Evolutionary conservation across 92 coral and sea anemone species (phyloP).

Genomic region (Plumapathes pennacea): DNA sequence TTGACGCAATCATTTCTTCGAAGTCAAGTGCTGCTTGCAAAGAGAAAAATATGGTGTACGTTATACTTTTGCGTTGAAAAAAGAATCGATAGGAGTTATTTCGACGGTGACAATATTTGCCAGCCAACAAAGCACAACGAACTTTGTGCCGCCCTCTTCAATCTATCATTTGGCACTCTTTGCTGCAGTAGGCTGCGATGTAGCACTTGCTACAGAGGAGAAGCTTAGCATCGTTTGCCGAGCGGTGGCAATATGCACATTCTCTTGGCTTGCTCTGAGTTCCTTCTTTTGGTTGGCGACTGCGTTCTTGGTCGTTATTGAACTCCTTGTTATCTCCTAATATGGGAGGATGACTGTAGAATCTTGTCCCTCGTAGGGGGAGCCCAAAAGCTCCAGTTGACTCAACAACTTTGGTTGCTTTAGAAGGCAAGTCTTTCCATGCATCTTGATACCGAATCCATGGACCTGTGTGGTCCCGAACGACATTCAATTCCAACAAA

Average conservation of each 20-base stretch:
- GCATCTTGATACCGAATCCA: conserved; percentile 17
- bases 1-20: too few species aligned
- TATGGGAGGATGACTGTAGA: conserved; percentile 38
- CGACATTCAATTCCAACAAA: conserved; percentile 41
- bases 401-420: too few species aligned
- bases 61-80: too few species aligned
- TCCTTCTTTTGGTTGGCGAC: conserved; percentile 42
- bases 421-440: neutral
- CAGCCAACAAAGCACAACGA: too few species aligned
- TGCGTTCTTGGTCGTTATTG: conserved; percentile 39
- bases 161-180: conserved; percentile 52
- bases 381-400: neutral
- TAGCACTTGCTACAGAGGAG: conserved; percentile 47
- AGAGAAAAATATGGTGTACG: too few species aligned
- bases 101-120: too few species aligned
- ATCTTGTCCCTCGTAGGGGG: neutral
- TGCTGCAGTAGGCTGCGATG: conserved; percentile 58
- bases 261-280: conserved; percentile 3
- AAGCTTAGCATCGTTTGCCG: neutral
- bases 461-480: conserved; percentile 67
- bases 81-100: too few species aligned
- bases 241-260: conserved; percentile 55
- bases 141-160: too few species aligned
- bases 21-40: too few species aligned
- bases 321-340: conserved; percentile 14